phyloP scores from a whole-genome alignment of 2,888 invertebrate genomes.

The Cephonodes hylas region DNA sequence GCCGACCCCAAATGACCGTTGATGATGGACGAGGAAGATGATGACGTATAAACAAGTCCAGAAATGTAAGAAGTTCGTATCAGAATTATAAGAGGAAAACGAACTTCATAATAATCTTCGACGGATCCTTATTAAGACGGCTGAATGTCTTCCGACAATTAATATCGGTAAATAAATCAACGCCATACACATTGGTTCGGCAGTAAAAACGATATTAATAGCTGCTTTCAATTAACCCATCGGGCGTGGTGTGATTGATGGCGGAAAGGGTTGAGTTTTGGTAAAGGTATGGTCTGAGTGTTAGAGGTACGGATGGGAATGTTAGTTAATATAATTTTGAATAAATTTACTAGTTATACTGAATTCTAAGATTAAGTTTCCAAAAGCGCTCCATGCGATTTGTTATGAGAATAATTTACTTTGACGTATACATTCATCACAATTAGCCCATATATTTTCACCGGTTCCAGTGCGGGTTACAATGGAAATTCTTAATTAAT shows the following conservation, averaged over 20 bases:
- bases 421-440: no score
- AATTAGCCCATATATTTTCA: no score
- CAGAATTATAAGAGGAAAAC: neutral
- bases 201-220: slow-evolving; percentile 23
- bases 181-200: neutral
- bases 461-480: no score
- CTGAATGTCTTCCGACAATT: slow-evolving; percentile 7
- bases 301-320: neutral
- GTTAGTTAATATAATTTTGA: neutral
- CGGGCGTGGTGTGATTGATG: neutral
- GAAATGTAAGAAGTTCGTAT: no score
- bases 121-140: neutral
- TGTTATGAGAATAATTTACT: neutral
- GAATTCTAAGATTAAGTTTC: no score
- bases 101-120: neutral
- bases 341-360: no score
- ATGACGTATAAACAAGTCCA: no score
- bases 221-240: slow-evolving; percentile 23
- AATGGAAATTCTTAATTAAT: no score
- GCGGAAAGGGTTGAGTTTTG: neutral
- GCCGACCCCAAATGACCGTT: no score
- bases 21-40: no score
- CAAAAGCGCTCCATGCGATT: neutral
- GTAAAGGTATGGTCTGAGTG: neutral
- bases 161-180: slow-evolving; percentile 15